Evolutionary conservation across 2,888 invertebrate species (phyloP).

Genomic region (Agonopterix arenella): DNA sequence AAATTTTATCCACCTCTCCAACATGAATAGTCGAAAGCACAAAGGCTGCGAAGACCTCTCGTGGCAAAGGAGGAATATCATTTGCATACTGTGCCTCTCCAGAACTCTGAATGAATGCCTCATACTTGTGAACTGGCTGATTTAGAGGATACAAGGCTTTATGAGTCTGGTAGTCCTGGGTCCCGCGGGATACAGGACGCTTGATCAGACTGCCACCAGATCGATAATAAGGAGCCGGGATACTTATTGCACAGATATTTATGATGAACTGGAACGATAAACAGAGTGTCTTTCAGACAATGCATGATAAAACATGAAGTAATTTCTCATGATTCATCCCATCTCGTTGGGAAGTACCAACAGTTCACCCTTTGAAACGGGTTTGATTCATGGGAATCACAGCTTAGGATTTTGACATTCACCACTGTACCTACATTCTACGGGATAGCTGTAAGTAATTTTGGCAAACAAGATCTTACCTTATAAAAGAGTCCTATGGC

Average conservation of each 20-base stretch:
- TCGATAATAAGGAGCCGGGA: slow-evolving; percentile 44
- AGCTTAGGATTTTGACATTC: too few relatives aligned
- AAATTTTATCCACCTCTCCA: slow-evolving; percentile 77
- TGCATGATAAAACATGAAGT: too few relatives aligned
- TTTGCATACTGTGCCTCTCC: slow-evolving; percentile 83
- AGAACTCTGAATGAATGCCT: slow-evolving; percentile 74
- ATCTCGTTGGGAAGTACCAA: too few relatives aligned
- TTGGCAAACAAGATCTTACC: slow-evolving; percentile 48
- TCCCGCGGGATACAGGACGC: slow-evolving; percentile 79
- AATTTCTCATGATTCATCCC: too few relatives aligned
- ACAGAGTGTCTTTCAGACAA: too few relatives aligned
- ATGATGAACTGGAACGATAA: slow-evolving; percentile 66
- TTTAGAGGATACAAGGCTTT: slow-evolving; percentile 80
- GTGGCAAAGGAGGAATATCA: slow-evolving; percentile 75
- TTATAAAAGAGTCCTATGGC: slow-evolving; percentile 88
- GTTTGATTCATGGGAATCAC: too few relatives aligned
- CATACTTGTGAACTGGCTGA: slow-evolving; percentile 81
- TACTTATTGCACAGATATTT: slow-evolving; percentile 60
- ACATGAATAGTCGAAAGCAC: slow-evolving; percentile 76
- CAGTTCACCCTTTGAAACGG: too few relatives aligned
- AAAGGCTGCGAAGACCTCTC: slow-evolving; percentile 83
- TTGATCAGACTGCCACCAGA: slow-evolving; percentile 71
- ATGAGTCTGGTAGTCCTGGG: slow-evolving; percentile 78
- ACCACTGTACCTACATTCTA: too few relatives aligned
- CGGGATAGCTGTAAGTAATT: too few relatives aligned